Conservation (phyloP, 64 coral and sea anemone genomes). For the Porites australiensis region DNA sequence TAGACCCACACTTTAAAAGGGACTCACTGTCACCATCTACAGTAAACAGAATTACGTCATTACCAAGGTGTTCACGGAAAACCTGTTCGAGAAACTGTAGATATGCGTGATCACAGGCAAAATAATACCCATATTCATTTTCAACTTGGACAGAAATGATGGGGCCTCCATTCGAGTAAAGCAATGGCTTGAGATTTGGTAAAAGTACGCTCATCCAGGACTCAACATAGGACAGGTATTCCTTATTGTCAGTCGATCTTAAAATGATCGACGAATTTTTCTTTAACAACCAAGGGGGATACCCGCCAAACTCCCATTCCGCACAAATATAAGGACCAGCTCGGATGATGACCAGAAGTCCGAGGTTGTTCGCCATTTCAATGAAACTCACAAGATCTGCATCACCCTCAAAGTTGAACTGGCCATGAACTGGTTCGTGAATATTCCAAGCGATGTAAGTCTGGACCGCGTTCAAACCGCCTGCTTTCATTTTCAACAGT, state of each 20-base stretch:
- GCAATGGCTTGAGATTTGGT: constrained; percentile 75
- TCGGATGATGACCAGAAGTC: constrained; percentile 72
- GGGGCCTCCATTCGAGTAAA: constrained; percentile 87
- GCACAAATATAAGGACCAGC: constrained; percentile 83
- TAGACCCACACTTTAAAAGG: constrained; percentile 63
- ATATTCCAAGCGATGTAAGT: constrained; percentile 83
- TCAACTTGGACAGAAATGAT: constrained; percentile 89
- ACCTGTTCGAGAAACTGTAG: constrained; percentile 61
- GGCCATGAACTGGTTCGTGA: constrained; percentile 68
- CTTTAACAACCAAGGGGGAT: constrained; percentile 82
- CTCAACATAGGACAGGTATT: constrained; percentile 55
- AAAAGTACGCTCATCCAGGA: constrained; percentile 82
- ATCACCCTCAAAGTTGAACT: constrained; percentile 84
- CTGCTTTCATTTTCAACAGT: constrained; percentile 80
- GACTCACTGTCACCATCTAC: constrained; percentile 60
- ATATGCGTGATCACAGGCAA: constrained; percentile 69
- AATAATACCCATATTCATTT: constrained; percentile 53
- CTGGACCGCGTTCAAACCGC: constrained; percentile 77
- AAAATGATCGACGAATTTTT: constrained; percentile 79
- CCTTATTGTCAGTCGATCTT: constrained; percentile 70
- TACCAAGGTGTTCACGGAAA: constrained; percentile 71
- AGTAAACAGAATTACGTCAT: constrained; percentile 79
- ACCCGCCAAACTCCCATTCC: constrained; percentile 91
- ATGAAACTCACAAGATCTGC: constrained; percentile 70
- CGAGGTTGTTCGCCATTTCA: constrained; percentile 62